Base-by-base conservation (phyloP, 2,797 vertebrate genomes). In the Xiphorhynchus erythropygius region DNA sequence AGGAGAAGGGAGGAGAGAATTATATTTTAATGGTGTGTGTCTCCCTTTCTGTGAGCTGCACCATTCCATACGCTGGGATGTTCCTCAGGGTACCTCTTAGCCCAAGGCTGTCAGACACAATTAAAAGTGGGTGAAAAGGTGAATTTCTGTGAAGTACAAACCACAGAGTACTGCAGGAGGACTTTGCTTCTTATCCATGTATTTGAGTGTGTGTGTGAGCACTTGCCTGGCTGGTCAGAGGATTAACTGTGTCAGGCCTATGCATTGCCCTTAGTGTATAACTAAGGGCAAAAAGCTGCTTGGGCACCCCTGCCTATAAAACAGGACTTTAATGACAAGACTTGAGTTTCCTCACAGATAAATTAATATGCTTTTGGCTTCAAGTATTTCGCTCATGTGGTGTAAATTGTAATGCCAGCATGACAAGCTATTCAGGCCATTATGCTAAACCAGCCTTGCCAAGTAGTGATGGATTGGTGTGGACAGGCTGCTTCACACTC, bases 261-360 rank as follows among this genome's bases (percentile, higher is more conserved):
- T 1, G 1, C 5, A 12, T 53, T 55, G 67, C 55, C 55, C 76
- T 37, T 8, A 32, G 53, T 1, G 16, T 47, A 0, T 3, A 33
- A 3, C 33, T 28, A n/a, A n/a, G n/a, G n/a, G 13, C 3, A 13
- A 57, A 78, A 67, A 87, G 62, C 80, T 93, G n/a, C 63, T 55
- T 10, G 83, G 67, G n/a, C 39, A 44, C 37, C 74, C 32, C 44
- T 46, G 52, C 21, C 76, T 89, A 8, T 53, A 19, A 47, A 65
- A 59, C 1, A 3, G 39, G 69, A 15, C 57, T 90, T 39, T 10
- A 65, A 5, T 63, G 28, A 10, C 47, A 65, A 22, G 65, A 5
- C 42, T 65, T 28, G 63, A 49, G n/a, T 78, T 60, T 78, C 23
- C 57, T 90, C 46, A 18, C 50, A 71, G 75, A 50, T 52, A 7